Base-by-base conservation (phyloP, 1,140 invertebrate genomes). In the Pseudobourletiella spinata region DNA sequence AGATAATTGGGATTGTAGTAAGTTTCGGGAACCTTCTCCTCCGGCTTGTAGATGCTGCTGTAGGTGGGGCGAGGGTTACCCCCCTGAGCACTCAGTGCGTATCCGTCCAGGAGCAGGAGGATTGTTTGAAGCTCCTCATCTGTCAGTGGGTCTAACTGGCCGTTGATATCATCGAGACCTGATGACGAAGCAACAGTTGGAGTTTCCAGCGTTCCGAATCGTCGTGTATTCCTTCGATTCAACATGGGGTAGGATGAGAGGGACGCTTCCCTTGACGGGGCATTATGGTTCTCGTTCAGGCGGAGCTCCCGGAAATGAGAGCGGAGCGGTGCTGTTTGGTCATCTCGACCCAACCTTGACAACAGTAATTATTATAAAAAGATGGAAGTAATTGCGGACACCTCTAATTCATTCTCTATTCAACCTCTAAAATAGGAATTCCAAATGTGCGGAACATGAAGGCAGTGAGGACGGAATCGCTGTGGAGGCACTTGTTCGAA, bases 41-140 rank as follows among this genome's bases (percentile, higher is more conserved):
- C 52, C 6, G 3, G 2, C 18, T 2, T 2, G 3, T 39, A 15
- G 15, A 20, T 26, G 24, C 44, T 43, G 26, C 16, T 42, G n/a
- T 25, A 26, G 32, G 2, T 42, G 3, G 35, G 2, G 11, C 11
- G 15, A n/a, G 26, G 26, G 28, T 51, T 51, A 15, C 24, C 24
- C 3, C 24, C 24, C 18, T 29, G 24, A 2, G 52, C n/a, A 11
- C 26, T 35, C 4, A 55, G 30, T 20, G 61, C 61, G 28, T 57
- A 63, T 3, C 61, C 61, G 46, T 69, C 64, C 57, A 69, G 28
- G 8, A 69, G 46, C n/a, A 63, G 39, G 18, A 69, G 30, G 4
- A 65, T 22, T 1, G 63, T 60, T 48, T 63, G 28, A 18, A 69
- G 48, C 32, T 68, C 66, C 35, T 62, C 59, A 26, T 65, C 61